Evolutionary conservation across 2,888 invertebrate species (phyloP), one percentile per base, ranked within the genome.

Genomic region (Phengaris arion): DNA sequence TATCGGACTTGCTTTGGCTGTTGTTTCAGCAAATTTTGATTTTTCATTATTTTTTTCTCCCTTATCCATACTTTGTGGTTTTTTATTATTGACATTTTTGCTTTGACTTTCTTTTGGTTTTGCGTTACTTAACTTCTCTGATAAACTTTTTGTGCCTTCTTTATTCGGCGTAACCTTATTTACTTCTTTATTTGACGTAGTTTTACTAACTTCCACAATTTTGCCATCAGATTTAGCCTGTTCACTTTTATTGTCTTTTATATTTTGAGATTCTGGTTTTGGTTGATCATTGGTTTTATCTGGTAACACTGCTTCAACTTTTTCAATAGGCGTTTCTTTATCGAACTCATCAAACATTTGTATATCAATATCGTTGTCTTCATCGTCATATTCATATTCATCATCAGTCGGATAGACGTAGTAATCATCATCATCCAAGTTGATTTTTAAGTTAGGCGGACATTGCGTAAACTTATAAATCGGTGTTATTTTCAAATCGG

Each of bases 391-490:
- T n/a, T 79, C 76, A 55, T 75, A 74, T n/a, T 68, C 77, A 22
- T 80, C 79, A 59, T 80, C 80, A 57, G 80, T 52, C 6, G 35
- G 15, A 13, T 52, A 35, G 12, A 22, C 77, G 12, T 79, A 76
- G 12, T 79, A 76, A n/a, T 70, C 77, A n/a, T 80, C 79, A 57
- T 80, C 80, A 54, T 80, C 78, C 48, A 82, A 90, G 10, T 80
- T 81, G 0, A 87, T 85, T 76, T 82, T 84, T 0, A 91, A 80
- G 69, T 85, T 85, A 0, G 81, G 75, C 0, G 92, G 92, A 35
- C 88, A 87, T 55, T 84, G 82, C 1, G 82, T 81, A 77, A 88
- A 91, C 77, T 83, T 86, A 80, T 91, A 91, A 76, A 82, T 83
- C 0, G 91, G 88, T 2, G 80, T 84, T 0, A 89, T 83, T 1